Evolutionary conservation across 2,113 vertebrate species (phyloP).

Genomic region (Mandrillus leucophaeus): DNA sequence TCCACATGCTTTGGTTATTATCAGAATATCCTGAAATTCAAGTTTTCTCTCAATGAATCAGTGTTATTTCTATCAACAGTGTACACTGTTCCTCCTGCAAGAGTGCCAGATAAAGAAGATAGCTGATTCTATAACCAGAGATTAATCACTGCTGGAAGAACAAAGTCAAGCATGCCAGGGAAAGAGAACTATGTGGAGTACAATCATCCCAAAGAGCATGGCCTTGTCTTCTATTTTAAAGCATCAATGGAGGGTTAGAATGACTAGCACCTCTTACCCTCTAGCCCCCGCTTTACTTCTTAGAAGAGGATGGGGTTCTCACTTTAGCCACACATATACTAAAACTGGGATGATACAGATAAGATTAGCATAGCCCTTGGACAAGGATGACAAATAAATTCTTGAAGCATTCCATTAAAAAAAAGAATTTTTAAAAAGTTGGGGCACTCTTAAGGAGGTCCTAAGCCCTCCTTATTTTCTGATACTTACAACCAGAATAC

Average conservation of each 20-base stretch:
- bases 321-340: no score
- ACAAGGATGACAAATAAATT: no score
- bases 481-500: not conserved
- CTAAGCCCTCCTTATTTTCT: not conserved
- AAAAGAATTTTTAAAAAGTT: not conserved
- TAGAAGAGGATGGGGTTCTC: not conserved
- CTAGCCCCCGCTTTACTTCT: not conserved
- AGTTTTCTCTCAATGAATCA: not conserved
- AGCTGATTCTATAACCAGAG: not conserved
- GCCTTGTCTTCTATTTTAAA: not conserved
- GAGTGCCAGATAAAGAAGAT: not conserved
- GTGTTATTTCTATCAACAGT: not conserved
- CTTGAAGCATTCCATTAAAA: no score
- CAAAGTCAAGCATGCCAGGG: not conserved
- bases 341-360: no score
- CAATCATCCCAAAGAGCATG: not conserved
- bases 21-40: conserved; percentile 13
- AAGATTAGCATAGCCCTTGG: no score
- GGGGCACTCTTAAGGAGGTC: not conserved
- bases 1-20: not conserved
- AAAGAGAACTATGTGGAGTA: not conserved
- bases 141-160: not conserved
- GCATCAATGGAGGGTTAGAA: not conserved
- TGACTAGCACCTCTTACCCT: not conserved
- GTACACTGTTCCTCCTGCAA: not conserved